These are phyloP conservation scores for Coregonus clupeaformis DNA, from an alignment of 2,113 vertebrate species.

Conservation along the genomic window DNA sequence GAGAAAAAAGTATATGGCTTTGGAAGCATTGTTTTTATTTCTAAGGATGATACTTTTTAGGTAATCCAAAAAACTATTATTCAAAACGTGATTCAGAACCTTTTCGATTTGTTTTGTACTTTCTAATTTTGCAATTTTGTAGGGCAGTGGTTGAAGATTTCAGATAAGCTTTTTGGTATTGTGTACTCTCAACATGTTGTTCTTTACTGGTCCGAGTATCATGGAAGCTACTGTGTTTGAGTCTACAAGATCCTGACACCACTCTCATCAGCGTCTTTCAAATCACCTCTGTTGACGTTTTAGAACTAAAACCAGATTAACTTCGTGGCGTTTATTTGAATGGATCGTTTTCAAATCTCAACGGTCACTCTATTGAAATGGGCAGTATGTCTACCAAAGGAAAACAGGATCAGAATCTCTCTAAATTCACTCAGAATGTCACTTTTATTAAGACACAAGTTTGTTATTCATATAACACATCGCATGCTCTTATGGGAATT, in stretches of 20 bases:
- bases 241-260: conserved; percentile 17
- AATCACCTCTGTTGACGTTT: conserved; percentile 31
- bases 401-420: conserved; percentile 22
- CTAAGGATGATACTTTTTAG: conserved; percentile 54
- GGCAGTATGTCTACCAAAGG: conserved; percentile 56
- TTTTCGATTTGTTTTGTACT: conserved; percentile 40
- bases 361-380: conserved; percentile 39
- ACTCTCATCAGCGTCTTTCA: conserved; percentile 2
- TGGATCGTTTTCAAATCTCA: conserved; percentile 33
- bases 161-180: conserved; percentile 60
- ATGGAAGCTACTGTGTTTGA: conserved; percentile 62
- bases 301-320: conserved; percentile 39
- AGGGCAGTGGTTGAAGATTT: conserved; percentile 51
- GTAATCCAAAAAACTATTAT: conserved; percentile 46
- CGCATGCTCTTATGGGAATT: not conserved
- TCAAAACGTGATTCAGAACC: conserved; percentile 43
- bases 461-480: not conserved
- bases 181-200: conserved; percentile 41
- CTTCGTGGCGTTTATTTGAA: conserved; percentile 40
- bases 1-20: conserved; percentile 31
- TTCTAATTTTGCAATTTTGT: conserved; percentile 37
- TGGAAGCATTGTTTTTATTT: conserved; percentile 34
- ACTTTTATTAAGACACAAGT: not conserved
- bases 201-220: conserved; percentile 50
- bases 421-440: conserved; percentile 22